Evolutionary conservation across 92 coral and sea anemone species (phyloP), one percentile per base, ranked within the genome.

Genomic region (Bergia sp.): DNA sequence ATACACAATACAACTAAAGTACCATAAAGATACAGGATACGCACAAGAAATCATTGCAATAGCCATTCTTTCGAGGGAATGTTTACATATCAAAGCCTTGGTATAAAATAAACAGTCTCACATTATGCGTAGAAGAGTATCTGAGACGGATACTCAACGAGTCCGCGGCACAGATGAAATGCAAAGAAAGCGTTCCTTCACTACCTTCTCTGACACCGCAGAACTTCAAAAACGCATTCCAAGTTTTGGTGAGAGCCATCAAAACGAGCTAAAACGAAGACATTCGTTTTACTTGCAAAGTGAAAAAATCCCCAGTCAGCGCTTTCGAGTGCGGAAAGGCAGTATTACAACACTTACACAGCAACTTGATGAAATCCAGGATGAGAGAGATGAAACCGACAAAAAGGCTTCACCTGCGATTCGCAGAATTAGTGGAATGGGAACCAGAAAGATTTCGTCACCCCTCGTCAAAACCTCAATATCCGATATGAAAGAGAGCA

Each of bases 281-380:
- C 82, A 79, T 29, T 79, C 82, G 39, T 79, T 79, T 13, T 79
- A 79, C n/a, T 18, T 79, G 61, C 82, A 79, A n/a, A 23, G 66
- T 1, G 82, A 79, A 79, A 9, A 18, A 3, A 29, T 11, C 5
- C 20, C 82, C 77, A 73, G 10, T 29, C 37, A 79, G 13, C 64
- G 61, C 66, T 79, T 37, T 36, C 82, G 82, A 29, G 40, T 79
- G 16, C 64, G 66, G n/a, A 29, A 79, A 49, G 39, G 43, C 20
- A 79, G 82, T 37, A 53, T 41, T 23, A 12, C 45, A 42, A 37
- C 78, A 37, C 18, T 74, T 15, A 12, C 69, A 61, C 11, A 37
- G 10, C 43, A 73, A 29, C 41, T 73, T 37, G 40, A 73, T 7
- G 42, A 73, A 3, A 13, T 36, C 4, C 77, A 37, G 21, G 40